These are phyloP conservation scores for Phytoseiulus persimilis DNA, from an alignment of 2,888 invertebrate species.

Conservation along the genomic window DNA sequence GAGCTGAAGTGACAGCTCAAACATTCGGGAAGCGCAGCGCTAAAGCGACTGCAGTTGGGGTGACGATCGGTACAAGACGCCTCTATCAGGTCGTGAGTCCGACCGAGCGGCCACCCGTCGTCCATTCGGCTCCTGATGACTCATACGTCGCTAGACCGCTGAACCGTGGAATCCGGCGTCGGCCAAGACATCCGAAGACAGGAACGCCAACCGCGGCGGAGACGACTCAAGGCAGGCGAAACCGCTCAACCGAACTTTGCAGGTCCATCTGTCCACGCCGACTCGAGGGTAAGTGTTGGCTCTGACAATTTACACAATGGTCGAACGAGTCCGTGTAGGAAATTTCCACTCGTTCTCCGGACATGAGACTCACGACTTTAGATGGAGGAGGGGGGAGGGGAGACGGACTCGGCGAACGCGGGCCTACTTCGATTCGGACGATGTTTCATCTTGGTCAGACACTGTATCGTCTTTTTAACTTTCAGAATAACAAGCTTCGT, in stretches of 20 bases:
- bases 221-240: neutral
- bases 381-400: no score
- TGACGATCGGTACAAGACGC: neutral
- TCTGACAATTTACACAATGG: neutral
- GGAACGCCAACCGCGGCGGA: neutral
- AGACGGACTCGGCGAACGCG: no score
- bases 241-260: neutral
- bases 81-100: neutral
- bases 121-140: neutral
- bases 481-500: no score
- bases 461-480: no score
- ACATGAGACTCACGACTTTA: no score
- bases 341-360: no score
- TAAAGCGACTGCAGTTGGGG: neutral
- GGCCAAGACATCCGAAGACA: neutral
- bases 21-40: neutral
- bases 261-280: neutral
- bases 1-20: neutral
- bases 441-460: no score
- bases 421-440: no score
- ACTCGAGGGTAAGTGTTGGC: neutral
- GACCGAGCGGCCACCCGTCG: neutral
- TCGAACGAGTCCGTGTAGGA: no score
- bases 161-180: neutral
- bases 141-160: neutral